Evolutionary conservation across 2,888 invertebrate genomes (phyloP).

Genomic region (Callinectes sapidus): DNA sequence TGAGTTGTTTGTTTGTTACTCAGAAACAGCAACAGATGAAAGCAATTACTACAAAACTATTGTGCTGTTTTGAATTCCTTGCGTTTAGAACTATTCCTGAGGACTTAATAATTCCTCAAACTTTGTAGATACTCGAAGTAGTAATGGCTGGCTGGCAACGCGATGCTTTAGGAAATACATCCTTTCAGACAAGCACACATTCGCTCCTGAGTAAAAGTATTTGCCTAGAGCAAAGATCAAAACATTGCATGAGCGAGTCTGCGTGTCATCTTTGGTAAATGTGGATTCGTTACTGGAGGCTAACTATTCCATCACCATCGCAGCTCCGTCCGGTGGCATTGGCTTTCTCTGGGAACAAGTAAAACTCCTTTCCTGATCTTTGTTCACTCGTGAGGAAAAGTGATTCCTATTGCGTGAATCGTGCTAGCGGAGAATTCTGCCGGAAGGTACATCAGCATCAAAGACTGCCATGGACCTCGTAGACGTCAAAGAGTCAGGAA

Average conservation of each 20-base stretch:
- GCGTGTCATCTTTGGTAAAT: not conserved
- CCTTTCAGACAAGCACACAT: not conserved
- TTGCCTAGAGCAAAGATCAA: not conserved
- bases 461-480: constrained; percentile 4
- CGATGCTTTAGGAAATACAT: not conserved
- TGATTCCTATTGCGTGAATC: not conserved
- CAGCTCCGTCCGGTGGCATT: not conserved
- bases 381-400: not conserved
- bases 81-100: not conserved
- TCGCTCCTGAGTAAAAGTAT: not conserved
- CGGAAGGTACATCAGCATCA: not conserved
- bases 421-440: not conserved
- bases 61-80: not conserved
- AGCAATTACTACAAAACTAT: not conserved
- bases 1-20: not conserved
- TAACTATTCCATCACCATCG: not conserved
- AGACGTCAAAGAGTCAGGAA: not conserved
- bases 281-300: not conserved
- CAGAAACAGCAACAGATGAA: not conserved
- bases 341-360: not conserved
- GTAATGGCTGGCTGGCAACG: not conserved
- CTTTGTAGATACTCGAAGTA: not conserved
- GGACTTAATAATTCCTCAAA: not conserved
- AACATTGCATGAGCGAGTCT: not conserved
- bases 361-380: not conserved